phyloP scores from a whole-genome alignment of 2,113 vertebrate genomes.

The Sceloporus undulatus region DNA sequence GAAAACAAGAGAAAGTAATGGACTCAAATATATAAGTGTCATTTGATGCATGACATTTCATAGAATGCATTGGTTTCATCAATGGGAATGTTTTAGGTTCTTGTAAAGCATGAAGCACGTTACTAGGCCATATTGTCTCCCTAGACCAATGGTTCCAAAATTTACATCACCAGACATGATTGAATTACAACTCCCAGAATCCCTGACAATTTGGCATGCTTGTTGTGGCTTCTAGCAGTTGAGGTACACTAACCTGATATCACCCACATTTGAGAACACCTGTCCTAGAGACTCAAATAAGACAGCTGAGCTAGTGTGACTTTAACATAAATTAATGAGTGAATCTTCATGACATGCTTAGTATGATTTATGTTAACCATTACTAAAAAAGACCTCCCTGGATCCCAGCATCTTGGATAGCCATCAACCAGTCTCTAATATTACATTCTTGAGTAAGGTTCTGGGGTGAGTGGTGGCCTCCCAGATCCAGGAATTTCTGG shows the following conservation, averaged over 20 bases:
- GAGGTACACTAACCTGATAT: not conserved
- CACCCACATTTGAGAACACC: not conserved
- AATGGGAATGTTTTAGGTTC: not conserved
- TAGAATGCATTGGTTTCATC: not conserved
- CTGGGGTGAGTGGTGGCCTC: too few species aligned
- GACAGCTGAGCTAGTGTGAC: not conserved
- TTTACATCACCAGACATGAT: not conserved
- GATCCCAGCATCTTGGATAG: too few species aligned
- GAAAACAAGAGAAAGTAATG: conserved; percentile 21
- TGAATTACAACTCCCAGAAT: not conserved
- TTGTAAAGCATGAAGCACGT: not conserved
- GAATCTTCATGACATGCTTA: too few species aligned
- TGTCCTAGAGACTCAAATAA: not conserved
- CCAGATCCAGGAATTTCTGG: too few species aligned
- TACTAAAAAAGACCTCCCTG: too few species aligned
- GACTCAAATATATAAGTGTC: conserved; percentile 9
- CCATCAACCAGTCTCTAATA: too few species aligned
- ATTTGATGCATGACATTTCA: too few species aligned
- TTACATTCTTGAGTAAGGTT: too few species aligned
- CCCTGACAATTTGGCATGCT: not conserved
- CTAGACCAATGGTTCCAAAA: too few species aligned
- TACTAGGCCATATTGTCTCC: not conserved
- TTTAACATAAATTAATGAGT: too few species aligned
- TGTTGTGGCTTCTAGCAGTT: not conserved
- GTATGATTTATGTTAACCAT: too few species aligned